Evolutionary conservation across 2,797 vertebrate species (phyloP).

Genomic region (Morelia viridis): DNA sequence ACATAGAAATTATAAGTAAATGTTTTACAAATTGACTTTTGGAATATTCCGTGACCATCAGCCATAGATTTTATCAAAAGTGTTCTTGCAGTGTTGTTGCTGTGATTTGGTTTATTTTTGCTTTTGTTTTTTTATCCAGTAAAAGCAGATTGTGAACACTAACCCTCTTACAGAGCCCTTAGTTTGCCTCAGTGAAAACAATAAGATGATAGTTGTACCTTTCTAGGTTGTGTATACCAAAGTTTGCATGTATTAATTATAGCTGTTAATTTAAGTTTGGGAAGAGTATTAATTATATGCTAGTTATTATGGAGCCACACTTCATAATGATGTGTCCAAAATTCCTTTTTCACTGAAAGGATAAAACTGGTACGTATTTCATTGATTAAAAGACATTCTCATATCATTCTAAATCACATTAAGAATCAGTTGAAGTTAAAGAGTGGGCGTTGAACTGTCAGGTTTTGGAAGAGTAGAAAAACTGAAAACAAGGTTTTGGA

Average conservation of each 20-base stretch:
- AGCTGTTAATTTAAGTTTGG: constrained; percentile 67
- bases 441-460: constrained; percentile 70
- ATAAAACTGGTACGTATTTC: constrained; percentile 56
- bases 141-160: constrained; percentile 61
- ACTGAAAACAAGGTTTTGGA: constrained; percentile 68
- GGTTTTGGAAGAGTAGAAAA: constrained; percentile 66
- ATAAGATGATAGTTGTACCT: constrained; percentile 46
- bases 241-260: constrained; percentile 64
- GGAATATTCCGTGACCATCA: constrained; percentile 67
- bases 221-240: constrained; percentile 56
- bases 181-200: constrained; percentile 63
- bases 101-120: constrained; percentile 31
- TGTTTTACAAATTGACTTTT: constrained; percentile 65
- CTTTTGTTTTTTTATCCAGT: constrained; percentile 53
- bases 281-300: constrained; percentile 61
- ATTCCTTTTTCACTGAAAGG: constrained; percentile 61
- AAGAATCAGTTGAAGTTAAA: constrained; percentile 63
- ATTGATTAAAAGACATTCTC: constrained; percentile 59
- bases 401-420: constrained; percentile 68
- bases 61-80: constrained; percentile 70
- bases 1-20: constrained; percentile 68
- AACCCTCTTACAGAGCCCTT: constrained; percentile 62
- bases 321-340: constrained; percentile 54
- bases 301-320: constrained; percentile 45
- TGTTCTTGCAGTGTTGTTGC: constrained; percentile 60